Conservation (phyloP, 2,888 invertebrate genomes). For the Euproctis similis region DNA sequence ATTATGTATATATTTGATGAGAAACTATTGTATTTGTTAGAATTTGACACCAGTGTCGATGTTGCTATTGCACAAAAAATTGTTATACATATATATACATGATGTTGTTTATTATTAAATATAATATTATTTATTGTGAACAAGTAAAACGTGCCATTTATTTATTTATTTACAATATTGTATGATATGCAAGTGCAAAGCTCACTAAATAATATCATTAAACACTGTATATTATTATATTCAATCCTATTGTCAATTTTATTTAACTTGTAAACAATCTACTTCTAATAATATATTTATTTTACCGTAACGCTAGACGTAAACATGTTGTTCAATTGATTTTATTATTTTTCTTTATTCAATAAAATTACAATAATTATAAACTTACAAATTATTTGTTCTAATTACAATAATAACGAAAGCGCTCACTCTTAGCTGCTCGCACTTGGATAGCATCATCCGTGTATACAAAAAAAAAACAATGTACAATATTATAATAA, state of each 20-base stretch:
- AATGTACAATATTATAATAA: no score
- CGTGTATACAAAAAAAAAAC: constrained; percentile 55
- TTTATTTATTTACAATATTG: constrained; percentile 61
- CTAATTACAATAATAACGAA: no score
- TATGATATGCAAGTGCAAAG: constrained; percentile 77
- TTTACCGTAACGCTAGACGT: constrained; percentile 31
- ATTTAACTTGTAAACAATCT: constrained; percentile 40
- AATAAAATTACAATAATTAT: no score
- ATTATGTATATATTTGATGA: constrained; percentile 23
- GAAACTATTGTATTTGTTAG: constrained; percentile 17
- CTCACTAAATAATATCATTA: constrained; percentile 68
- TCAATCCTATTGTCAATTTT: constrained; percentile 46
- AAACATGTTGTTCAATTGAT: no score
- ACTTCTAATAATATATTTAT: constrained; percentile 27
- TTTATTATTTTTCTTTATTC: no score
- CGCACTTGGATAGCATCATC: constrained; percentile 73
- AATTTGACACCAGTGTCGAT: constrained; percentile 5
- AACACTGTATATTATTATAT: constrained; percentile 32
- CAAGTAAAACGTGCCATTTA: constrained; percentile 39
- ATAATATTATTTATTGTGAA: no score
- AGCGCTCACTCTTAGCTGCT: constrained; percentile 63
- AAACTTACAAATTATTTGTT: no score
- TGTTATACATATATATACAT: constrained; percentile 1
- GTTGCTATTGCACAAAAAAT: neutral
- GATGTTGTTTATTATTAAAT: no score